Evolutionary conservation across 2,797 vertebrate genomes (phyloP).

Genomic region (Molossus molossus): DNA sequence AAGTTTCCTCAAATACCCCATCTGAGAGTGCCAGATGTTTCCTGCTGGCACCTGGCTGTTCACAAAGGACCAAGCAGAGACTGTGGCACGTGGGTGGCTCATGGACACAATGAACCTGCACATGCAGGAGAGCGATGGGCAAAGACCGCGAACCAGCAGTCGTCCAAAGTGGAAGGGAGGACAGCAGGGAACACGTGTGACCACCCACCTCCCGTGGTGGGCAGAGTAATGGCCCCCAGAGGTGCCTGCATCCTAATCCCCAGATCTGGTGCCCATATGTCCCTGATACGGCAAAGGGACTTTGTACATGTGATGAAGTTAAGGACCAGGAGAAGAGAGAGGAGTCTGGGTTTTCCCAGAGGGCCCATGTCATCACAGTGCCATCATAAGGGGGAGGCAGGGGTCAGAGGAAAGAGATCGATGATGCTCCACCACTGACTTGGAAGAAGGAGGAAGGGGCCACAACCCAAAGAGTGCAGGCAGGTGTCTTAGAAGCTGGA

Average conservation of each 20-base stretch:
- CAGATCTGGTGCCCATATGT: too few relatives aligned
- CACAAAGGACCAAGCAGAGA: neutral
- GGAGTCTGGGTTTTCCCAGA: neutral
- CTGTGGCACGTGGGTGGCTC: fast-evolving
- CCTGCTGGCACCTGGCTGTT: neutral
- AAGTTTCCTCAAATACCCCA: neutral
- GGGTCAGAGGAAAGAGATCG: neutral
- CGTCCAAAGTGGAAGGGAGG: fast-evolving
- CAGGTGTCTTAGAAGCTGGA: neutral
- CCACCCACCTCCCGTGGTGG: fast-evolving
- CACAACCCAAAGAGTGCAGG: neutral
- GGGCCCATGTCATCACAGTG: neutral
- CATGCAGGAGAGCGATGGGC: fast-evolving
- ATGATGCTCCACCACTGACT: neutral
- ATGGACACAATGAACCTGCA: fast-evolving
- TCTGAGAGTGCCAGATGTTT: fast-evolving
- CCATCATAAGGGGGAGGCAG: too few relatives aligned
- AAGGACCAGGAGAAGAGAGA: neutral
- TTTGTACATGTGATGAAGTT: neutral
- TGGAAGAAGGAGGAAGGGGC: neutral
- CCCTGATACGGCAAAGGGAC: neutral
- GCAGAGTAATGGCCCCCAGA: fast-evolving
- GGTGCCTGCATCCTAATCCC: neutral
- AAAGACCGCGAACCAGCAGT: fast-evolving
- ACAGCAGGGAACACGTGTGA: fast-evolving